Conservation (phyloP, 2,113 vertebrate genomes). For the Nyctibius bracteatus region DNA sequence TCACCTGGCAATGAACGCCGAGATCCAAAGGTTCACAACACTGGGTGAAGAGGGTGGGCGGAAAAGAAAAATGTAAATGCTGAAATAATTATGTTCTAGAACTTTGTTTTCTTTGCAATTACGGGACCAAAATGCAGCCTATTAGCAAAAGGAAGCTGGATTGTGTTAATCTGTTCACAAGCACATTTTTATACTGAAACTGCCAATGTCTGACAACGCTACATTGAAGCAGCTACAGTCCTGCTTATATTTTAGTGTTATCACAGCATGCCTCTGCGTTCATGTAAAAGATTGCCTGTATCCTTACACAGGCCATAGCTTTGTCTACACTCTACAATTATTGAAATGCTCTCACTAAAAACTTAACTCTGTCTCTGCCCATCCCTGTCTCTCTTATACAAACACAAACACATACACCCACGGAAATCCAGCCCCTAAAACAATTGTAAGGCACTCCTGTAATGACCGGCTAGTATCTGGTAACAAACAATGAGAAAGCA, state of each 20-base stretch:
- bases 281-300: slow-evolving; percentile 5
- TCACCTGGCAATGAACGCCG: background rate
- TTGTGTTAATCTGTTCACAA: slow-evolving; percentile 17
- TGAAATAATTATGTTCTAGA: background rate
- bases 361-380: background rate
- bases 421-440: slow-evolving; percentile 50
- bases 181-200: slow-evolving; percentile 5
- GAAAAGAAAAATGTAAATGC: background rate
- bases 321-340: slow-evolving; percentile 50
- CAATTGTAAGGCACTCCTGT: slow-evolving; percentile 65
- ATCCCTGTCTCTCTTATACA: background rate
- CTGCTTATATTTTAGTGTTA: slow-evolving; percentile 47
- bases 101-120: slow-evolving; percentile 17
- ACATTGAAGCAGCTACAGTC: background rate
- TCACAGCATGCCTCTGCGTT: background rate
- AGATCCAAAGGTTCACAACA: background rate
- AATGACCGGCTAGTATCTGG: slow-evolving; percentile 83
- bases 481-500: slow-evolving; percentile 88
- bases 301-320: slow-evolving; percentile 24
- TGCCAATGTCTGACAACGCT: background rate
- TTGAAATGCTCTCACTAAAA: slow-evolving; percentile 26
- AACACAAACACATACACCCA: background rate
- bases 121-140: background rate
- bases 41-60: background rate
- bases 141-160: background rate